Evolutionary conservation across 2,797 vertebrate genomes (phyloP), one percentile per base, ranked within the genome.

Genomic region (Fistularia tabacaria): DNA sequence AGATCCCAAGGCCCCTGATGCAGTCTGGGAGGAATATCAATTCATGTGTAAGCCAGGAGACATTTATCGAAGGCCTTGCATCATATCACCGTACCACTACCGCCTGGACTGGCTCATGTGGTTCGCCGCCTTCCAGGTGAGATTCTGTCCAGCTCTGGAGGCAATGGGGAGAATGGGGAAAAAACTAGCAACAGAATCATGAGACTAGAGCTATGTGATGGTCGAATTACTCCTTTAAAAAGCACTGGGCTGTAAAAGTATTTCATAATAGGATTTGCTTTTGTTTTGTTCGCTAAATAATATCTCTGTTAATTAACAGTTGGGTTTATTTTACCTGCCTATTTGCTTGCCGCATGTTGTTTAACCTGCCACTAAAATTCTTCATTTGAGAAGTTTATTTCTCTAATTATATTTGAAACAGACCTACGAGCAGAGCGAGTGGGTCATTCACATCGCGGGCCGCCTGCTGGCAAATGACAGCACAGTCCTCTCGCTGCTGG

Each of bases 81-180:
- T 97, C 47, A 88, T 97, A 51, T 93, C 89, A 0, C 97, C 97
- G 0, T 99, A 98, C 82, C 97, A 99, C 85, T 92, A 97, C 80
- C 91, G 96, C 45, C 92, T 98, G 9, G 96, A 98, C 89, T 98
- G 96, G 97, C 95, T 98, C 15, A 97, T 99, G 96, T 99, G 96
- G 96, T 96, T 98, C 0, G 93, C 96, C 0, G 95, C 95, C 37
- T 95, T 99, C 79, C 96, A 98, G 93, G 96, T 95, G 41, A 77
- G 65, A 25, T 3, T 1, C 25, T 38, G 6, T 48, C 12, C 36
- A 13, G 8, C 9, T 3, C 14, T 41, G 8, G 25, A 49, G 48
- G 12, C 11, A 12, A 9, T 15, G 44, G 39, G 36, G 42, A 10
- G 13, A 6, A 7, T 7, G 47, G 7, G 36, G 25, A 5, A 25